phyloP scores from a whole-genome alignment of 2,113 vertebrate genomes.

The Gobius niger region DNA sequence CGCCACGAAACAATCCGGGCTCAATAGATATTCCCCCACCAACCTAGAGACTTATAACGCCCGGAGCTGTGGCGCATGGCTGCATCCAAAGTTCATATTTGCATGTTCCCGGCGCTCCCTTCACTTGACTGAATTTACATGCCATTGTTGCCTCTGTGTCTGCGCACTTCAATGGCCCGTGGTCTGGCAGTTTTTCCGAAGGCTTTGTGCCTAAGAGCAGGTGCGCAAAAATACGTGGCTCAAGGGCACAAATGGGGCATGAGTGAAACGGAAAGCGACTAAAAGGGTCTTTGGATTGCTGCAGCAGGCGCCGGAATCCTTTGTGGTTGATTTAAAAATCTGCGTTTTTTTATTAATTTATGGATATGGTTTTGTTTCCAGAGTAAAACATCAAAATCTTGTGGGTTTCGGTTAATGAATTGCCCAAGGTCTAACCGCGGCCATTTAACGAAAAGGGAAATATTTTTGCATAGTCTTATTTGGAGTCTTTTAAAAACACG shows the following conservation, averaged over 20 bases:
- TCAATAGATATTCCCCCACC: neutral
- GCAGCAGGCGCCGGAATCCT: neutral
- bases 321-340: neutral
- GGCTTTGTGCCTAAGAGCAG: neutral
- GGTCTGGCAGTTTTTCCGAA: neutral
- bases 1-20: neutral
- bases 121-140: neutral
- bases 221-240: neutral
- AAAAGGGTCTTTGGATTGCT: neutral
- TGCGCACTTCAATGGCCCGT: neutral
- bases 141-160: neutral
- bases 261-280: neutral
- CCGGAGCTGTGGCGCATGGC: neutral
- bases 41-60: neutral
- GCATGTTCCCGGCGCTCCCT: neutral
- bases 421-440: too few species aligned
- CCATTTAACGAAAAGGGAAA: too few species aligned
- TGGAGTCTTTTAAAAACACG: too few species aligned
- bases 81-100: constrained; percentile 7
- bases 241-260: neutral
- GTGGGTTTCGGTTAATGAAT: too few species aligned
- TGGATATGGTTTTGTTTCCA: neutral
- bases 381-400: neutral
- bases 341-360: neutral
- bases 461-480: too few species aligned